Evolutionary conservation across 2,888 invertebrate species (phyloP).

Genomic region (Phragmatobia fuliginosa): DNA sequence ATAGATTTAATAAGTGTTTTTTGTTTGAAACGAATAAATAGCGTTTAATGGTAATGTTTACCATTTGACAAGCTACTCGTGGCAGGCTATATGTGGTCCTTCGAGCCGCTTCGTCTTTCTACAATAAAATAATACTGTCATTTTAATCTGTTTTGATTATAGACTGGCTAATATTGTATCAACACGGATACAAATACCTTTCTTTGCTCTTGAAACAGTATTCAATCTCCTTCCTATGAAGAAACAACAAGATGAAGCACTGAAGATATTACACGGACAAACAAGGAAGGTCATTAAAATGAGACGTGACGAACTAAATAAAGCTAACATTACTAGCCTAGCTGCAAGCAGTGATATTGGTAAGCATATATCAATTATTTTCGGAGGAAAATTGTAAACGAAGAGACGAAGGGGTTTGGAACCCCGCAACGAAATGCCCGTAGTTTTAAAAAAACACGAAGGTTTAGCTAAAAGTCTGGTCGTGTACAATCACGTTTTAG

Average conservation of each 20-base stretch:
- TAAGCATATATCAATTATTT: background rate
- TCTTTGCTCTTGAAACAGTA: conserved; percentile 64
- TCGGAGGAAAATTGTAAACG: background rate
- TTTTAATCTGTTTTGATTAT: conserved; percentile 31
- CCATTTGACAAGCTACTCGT: no score
- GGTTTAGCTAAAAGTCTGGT: no score
- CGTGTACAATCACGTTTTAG: background rate
- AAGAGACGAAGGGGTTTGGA: no score
- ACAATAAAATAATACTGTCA: no score
- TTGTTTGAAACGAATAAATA: no score
- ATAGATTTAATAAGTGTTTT: no score
- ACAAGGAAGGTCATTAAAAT: conserved; percentile 78
- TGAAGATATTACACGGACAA: conserved; percentile 77
- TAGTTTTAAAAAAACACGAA: no score
- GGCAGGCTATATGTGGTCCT: no score
- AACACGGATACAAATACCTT: conserved; percentile 69
- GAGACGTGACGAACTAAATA: conserved; percentile 68
- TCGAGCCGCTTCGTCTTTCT: no score
- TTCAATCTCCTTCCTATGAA: conserved; percentile 87
- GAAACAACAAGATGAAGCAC: conserved; percentile 80
- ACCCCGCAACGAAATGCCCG: no score
- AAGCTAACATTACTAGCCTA: conserved; percentile 57
- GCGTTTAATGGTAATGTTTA: no score
- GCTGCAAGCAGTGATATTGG: conserved; percentile 38
- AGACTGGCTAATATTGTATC: conserved; percentile 62